Evolutionary conservation across 2,888 invertebrate species (phyloP), one percentile per base, ranked within the genome.

Genomic region (Lysandra coridon): DNA sequence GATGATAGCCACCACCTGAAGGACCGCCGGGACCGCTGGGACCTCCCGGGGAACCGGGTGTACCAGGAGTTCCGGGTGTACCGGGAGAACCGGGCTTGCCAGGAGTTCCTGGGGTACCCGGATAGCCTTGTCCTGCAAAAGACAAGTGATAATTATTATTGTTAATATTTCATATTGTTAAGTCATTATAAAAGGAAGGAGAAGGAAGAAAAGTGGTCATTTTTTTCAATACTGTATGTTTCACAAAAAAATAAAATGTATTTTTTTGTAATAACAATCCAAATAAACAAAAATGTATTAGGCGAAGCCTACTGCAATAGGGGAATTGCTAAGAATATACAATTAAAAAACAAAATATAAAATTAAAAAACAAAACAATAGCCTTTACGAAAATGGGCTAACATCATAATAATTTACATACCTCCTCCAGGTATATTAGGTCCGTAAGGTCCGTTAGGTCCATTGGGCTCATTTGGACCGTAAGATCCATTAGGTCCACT

Each of bases 61-160:
- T 49, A 94, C 93, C 84, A 95, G 49, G 49, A 49, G 49, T 49
- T 10, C 95, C 62, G 87, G 49, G 83, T 83, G 30, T 73, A 6
- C 78, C 85, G 60, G 85, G 84, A 3, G 60, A 7, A 74, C 78
- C 80, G 57, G 74, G 78, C 77, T 80, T 74, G 53, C 78, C 78
- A 23, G 33, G 74, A 64, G 7, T 23, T 64, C 57, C 57, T 17
- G 57, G 57, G 64, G 77, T 57, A 33, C 12, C 64, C 17, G 57
- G 57, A 57, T 57, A 57, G 17, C 57, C 57, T 57, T 57, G 57
- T 57, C 57, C 57, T 57, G 7, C 62, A 10, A 49, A 10, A 10
- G 2, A 0, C 10, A 10, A 49, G 49, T 12, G 49, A 49, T 49
- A 12, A 12, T 49, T 12, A 44, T 44, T 44, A 40, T 40, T 40